Evolutionary conservation across 2,888 invertebrate genomes (phyloP).

Genomic region (Eutolmus rufibarbis): DNA sequence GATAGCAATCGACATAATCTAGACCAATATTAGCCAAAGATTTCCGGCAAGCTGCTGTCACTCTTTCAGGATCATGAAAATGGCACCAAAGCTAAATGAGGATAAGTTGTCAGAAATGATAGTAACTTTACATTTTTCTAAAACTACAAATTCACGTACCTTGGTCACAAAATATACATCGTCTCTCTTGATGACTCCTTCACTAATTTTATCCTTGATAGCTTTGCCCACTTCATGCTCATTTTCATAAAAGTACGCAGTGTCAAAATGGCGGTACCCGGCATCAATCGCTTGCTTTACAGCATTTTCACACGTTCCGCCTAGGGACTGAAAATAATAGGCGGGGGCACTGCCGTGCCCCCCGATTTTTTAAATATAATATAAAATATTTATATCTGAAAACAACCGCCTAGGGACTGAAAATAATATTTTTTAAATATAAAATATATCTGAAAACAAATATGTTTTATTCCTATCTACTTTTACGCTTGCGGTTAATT

Average conservation of each 20-base stretch:
- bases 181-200: constrained; percentile 72
- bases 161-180: constrained; percentile 73
- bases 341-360: too few species aligned
- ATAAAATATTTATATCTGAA: too few species aligned
- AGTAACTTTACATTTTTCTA: too few species aligned
- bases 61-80: constrained; percentile 70
- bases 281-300: constrained; percentile 75
- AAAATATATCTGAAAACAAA: too few species aligned
- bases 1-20: constrained; percentile 79
- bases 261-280: constrained; percentile 77
- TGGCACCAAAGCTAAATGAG: constrained; percentile 54
- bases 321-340: constrained; percentile 68
- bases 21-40: constrained; percentile 72
- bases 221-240: constrained; percentile 75
- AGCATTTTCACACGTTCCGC: constrained; percentile 70
- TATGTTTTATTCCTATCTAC: too few species aligned
- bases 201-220: constrained; percentile 68
- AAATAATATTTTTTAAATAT: too few species aligned
- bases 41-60: constrained; percentile 68
- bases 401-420: too few species aligned
- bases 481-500: too few species aligned
- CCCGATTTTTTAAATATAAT: background rate
- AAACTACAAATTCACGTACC: constrained; percentile 47
- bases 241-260: constrained; percentile 72
- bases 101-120: background rate